A percentile compares a stretch with the other conserved stretches of the same genome.
These are phyloP conservation scores for Mystacornis crossleyi DNA, from an alignment of 2,113 vertebrate species.

Conservation along the genomic window DNA sequence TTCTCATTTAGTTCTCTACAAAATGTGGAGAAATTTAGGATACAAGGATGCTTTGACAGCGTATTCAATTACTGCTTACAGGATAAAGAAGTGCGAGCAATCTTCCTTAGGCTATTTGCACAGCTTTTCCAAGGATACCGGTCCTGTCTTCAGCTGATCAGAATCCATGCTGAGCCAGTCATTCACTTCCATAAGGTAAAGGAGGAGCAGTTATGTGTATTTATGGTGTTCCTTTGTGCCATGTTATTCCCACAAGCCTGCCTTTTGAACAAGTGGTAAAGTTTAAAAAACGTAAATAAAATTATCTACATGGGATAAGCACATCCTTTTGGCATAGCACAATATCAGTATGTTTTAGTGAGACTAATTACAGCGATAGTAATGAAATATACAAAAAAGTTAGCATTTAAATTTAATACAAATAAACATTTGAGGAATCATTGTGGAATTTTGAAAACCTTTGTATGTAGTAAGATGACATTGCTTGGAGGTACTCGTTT, in stretches of 20 bases:
- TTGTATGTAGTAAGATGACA: background rate
- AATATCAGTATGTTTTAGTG: accelerated
- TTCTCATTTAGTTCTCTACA: background rate
- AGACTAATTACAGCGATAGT: background rate
- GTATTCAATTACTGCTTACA: slow-evolving; percentile 54
- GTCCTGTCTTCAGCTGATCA: slow-evolving; percentile 96
- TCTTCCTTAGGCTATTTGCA: slow-evolving; percentile 97
- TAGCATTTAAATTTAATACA: background rate
- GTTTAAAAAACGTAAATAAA: background rate
- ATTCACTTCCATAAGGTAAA: slow-evolving; percentile 99
- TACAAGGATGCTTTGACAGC: background rate
- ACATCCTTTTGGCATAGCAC: background rate
- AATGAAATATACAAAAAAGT: background rate
- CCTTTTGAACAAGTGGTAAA: background rate
- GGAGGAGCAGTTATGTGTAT: background rate
- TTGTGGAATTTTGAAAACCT: background rate
- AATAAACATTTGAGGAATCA: background rate
- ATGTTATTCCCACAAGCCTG: background rate
- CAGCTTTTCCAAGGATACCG: slow-evolving; percentile 98
- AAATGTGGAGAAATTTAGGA: background rate
- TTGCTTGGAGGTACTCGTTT: background rate
- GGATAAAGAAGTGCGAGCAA: slow-evolving; percentile 96
- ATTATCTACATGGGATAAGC: background rate
- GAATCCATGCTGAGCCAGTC: slow-evolving; percentile 95
- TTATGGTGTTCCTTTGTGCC: background rate